phyloP scores from a whole-genome alignment of 2,888 invertebrate genomes.

The Tetragnatha montana region DNA sequence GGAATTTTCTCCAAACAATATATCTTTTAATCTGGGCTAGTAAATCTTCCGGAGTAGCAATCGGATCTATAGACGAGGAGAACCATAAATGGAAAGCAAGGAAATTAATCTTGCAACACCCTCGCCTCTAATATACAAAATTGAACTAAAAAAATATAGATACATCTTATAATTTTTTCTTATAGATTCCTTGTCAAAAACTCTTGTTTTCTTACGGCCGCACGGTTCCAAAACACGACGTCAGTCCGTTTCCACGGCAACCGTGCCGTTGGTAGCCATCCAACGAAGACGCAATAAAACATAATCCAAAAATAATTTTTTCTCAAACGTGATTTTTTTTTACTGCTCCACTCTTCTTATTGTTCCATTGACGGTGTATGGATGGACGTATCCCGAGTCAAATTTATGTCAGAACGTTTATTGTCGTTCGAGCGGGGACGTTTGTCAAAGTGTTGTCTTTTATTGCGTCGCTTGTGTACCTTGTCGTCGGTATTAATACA shows the following conservation, averaged over 20 bases:
- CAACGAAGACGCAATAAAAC: constrained; percentile 24
- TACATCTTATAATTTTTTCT: neutral
- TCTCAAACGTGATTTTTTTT: constrained; percentile 26
- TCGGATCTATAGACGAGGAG: no score
- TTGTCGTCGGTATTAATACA: no score
- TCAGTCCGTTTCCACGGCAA: neutral
- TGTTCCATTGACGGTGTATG: constrained; percentile 26
- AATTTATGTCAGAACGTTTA: neutral
- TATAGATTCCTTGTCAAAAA: neutral
- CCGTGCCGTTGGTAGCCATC: constrained; percentile 20
- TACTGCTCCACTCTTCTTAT: constrained; percentile 9
- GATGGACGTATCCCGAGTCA: neutral
- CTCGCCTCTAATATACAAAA: no score
- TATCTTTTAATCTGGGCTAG: no score
- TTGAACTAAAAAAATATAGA: no score
- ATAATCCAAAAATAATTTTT: constrained; percentile 38
- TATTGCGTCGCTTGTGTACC: no score
- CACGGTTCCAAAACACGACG: neutral
- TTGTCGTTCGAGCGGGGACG: neutral
- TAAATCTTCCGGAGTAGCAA: no score
- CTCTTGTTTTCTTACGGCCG: neutral
- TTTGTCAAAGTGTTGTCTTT: no score
- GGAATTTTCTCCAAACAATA: no score
- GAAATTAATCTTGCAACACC: no score
- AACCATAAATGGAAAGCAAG: no score